phyloP scores from a whole-genome alignment of 2,888 invertebrate species.

The Tetramorium bicarinatum region DNA sequence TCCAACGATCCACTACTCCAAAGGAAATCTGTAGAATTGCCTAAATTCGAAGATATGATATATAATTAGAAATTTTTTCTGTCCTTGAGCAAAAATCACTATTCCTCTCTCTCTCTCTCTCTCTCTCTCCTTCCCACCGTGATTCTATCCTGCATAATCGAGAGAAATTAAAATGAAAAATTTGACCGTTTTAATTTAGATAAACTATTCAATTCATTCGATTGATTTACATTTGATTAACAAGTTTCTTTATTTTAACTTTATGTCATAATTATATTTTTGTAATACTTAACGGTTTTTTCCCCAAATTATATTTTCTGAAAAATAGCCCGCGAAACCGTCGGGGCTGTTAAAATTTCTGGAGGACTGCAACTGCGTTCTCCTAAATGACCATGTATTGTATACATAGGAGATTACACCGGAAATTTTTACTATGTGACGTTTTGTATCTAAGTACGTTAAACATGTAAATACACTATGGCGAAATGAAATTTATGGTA shows the following conservation, averaged over 20 bases:
- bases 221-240: not conserved
- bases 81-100: not conserved
- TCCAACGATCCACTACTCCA: constrained; percentile 1
- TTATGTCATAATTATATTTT: constrained; percentile 2
- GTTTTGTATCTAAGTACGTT: constrained; percentile 73
- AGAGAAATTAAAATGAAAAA: not conserved
- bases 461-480: constrained; percentile 70
- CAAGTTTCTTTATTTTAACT: not conserved
- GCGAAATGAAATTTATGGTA: constrained; percentile 46
- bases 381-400: constrained; percentile 37
- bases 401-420: constrained; percentile 32
- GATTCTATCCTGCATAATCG: not conserved
- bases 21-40: not conserved
- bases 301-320: not conserved
- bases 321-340: not conserved
- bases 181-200: not conserved
- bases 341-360: not conserved
- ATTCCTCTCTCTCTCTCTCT: not conserved
- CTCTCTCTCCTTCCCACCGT: not conserved
- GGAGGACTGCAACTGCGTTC: not conserved
- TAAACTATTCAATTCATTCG: constrained; percentile 3
- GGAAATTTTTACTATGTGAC: constrained; percentile 67
- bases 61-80: not conserved
- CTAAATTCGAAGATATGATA: not conserved
- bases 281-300: not conserved